Evolutionary conservation across 2,888 invertebrate species (phyloP).

Genomic region (Metallyticus violacea): DNA sequence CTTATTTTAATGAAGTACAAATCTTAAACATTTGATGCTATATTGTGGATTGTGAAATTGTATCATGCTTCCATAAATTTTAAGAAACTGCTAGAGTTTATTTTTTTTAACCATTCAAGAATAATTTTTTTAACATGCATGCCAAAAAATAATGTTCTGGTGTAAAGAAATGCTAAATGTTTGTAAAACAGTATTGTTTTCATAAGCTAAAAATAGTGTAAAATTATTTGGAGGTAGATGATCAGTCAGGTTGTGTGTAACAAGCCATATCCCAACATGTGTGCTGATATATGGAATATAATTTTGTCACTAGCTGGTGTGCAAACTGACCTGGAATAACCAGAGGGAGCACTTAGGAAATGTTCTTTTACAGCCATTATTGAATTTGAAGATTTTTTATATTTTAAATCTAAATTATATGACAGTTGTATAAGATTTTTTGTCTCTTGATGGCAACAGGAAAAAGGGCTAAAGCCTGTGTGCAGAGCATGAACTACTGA

Average conservation of each 20-base stretch:
- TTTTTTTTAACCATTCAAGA: not conserved
- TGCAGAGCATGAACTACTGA: too few species aligned
- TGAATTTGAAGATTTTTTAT: too few species aligned
- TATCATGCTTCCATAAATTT: not conserved
- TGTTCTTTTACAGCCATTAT: too few species aligned
- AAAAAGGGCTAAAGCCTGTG: too few species aligned
- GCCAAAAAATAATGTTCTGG: not conserved
- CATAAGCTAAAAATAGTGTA: not conserved
- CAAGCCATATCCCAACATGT: not conserved
- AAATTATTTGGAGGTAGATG: not conserved
- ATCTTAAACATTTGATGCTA: not conserved
- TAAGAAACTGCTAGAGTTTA: not conserved
- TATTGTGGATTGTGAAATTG: not conserved
- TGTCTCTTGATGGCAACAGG: too few species aligned
- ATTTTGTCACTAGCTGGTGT: too few species aligned
- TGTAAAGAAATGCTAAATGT: not conserved
- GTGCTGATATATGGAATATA: too few species aligned
- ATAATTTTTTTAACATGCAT: not conserved
- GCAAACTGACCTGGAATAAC: too few species aligned
- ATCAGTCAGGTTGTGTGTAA: not conserved
- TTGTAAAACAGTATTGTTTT: not conserved
- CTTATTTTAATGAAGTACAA: not conserved
- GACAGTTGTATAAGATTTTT: too few species aligned
- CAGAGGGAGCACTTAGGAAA: too few species aligned
- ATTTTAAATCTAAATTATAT: too few species aligned